Percentiles rank a stretch among this genome's conserved stretches.
Evolutionary conservation across 2,113 vertebrate species (phyloP).

Genomic region (Dicrurus megarhynchus): DNA sequence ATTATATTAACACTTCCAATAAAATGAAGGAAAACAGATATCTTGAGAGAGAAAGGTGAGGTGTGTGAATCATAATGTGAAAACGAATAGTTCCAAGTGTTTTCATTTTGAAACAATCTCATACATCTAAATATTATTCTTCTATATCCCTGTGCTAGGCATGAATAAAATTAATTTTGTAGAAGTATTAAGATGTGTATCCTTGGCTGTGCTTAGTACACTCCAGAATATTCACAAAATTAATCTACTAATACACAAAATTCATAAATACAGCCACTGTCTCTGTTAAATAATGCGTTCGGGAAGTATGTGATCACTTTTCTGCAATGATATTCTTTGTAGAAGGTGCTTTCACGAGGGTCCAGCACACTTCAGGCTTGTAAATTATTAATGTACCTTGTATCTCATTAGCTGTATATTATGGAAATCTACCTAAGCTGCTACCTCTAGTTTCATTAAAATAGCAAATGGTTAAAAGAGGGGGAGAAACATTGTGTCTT

Average conservation of each 20-base stretch:
- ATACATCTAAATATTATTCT: not conserved
- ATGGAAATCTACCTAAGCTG: slow-evolving; percentile 45
- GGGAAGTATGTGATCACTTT: slow-evolving; percentile 4
- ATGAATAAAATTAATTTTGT: not conserved
- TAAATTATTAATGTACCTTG: slow-evolving; percentile 65
- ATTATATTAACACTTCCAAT: not conserved
- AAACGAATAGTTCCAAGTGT: not conserved
- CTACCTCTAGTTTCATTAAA: slow-evolving; percentile 46
- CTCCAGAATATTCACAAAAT: not conserved
- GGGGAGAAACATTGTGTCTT: not conserved
- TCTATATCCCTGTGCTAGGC: not conserved
- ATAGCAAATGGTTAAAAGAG: slow-evolving; percentile 53
- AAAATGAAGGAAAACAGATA: not conserved
- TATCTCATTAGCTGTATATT: slow-evolving; percentile 23
- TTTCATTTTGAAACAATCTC: not conserved
- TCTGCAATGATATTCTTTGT: not conserved
- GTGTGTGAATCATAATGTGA: not conserved
- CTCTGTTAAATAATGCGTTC: not conserved
- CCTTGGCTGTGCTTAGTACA: not conserved
- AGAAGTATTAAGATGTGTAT: not conserved
- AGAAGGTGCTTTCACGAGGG: not conserved
- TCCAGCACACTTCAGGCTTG: not conserved
- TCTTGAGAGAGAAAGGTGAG: not conserved
- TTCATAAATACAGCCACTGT: not conserved
- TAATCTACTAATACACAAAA: not conserved